These are phyloP conservation scores for Napeogenes inachia DNA, from an alignment of 2,888 invertebrate species.

Conservation along the genomic window DNA sequence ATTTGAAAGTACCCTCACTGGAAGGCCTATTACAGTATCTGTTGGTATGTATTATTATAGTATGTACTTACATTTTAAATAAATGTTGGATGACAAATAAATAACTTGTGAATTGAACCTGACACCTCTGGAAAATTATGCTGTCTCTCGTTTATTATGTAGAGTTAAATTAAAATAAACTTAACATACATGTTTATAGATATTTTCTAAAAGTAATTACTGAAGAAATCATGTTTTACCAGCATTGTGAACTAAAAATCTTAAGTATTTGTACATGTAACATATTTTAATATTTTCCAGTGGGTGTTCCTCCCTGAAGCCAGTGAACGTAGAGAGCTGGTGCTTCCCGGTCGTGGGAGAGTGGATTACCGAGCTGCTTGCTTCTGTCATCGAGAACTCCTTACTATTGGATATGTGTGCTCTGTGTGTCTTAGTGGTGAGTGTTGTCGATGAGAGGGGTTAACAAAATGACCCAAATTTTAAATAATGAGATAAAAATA, in stretches of 20 bases:
- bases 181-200: no score
- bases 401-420: constrained; percentile 98
- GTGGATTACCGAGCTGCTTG: constrained; percentile 98
- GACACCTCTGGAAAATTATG: no score
- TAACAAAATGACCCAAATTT: background rate
- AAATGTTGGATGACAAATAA: no score
- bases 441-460: constrained; percentile 37
- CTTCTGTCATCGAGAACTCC: constrained; percentile 96
- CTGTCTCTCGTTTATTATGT: no score
- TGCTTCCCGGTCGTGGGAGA: constrained; percentile 91
- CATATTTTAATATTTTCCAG: constrained; percentile 55
- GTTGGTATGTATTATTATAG: constrained; percentile 75
- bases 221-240: no score
- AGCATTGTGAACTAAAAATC: no score
- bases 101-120: no score
- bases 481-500: no score
- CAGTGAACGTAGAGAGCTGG: constrained; percentile 86
- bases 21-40: constrained; percentile 91
- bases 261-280: no score
- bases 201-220: no score
- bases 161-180: no score
- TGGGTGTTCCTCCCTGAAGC: constrained; percentile 97
- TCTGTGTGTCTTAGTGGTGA: constrained; percentile 97
- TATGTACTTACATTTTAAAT: background rate
- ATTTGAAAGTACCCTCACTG: constrained; percentile 91